These are phyloP conservation scores for Meleagris gallopavo DNA, from an alignment of 2,113 vertebrate genomes.

Conservation along the genomic window DNA sequence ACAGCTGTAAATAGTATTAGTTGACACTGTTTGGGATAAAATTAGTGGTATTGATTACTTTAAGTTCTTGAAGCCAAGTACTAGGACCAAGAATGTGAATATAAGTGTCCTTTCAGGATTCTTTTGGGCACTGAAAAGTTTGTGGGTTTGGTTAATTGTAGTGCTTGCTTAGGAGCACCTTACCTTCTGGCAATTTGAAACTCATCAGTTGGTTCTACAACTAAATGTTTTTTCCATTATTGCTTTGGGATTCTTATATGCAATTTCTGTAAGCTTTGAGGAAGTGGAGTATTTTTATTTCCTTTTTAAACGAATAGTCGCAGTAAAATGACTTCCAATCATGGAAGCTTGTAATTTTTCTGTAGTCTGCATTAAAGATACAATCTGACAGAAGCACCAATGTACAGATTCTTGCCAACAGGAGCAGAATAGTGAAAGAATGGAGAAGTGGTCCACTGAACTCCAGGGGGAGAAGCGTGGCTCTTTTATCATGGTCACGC, in stretches of 20 bases:
- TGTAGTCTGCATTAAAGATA: rapidly evolving
- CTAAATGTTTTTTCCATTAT: neutral
- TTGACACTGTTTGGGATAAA: neutral
- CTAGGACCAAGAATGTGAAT: neutral
- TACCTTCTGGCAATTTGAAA: neutral
- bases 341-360: neutral
- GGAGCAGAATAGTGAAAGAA: neutral
- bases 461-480: neutral
- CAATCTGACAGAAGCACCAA: neutral
- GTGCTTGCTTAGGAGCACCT: neutral
- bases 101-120: neutral
- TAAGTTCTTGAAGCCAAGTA: neutral
- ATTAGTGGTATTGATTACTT: neutral
- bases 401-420: neutral
- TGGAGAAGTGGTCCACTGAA: neutral
- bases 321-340: neutral
- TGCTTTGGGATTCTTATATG: neutral
- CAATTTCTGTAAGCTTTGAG: neutral
- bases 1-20: neutral
- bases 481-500: neutral
- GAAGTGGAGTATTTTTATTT: neutral
- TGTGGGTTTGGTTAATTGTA: neutral
- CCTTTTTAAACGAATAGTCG: neutral
- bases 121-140: neutral
- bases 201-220: neutral